phyloP scores from a whole-genome alignment of 1,140 invertebrate species.

The Eumeta japonica region DNA sequence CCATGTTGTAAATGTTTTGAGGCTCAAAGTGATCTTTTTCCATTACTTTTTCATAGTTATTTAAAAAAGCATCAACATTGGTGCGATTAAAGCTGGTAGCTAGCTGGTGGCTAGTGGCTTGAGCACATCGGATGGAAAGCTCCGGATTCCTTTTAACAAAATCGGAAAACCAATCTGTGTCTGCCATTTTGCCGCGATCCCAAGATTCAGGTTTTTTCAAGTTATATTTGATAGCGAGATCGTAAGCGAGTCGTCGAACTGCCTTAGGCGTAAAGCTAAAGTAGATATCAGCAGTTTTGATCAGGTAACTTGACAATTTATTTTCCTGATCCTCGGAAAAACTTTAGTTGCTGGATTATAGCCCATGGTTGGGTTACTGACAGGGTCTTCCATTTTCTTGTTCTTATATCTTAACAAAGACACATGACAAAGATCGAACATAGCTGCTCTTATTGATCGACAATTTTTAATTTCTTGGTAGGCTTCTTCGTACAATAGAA shows the following conservation, averaged over 20 bases:
- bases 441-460: too few species aligned
- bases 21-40: too few species aligned
- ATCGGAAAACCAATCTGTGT: slow-evolving; percentile 32
- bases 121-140: slow-evolving; percentile 26
- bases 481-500: too few species aligned
- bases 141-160: slow-evolving; percentile 31
- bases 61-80: slow-evolving; percentile 20
- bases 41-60: background rate
- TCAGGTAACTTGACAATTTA: slow-evolving; percentile 18
- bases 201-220: too few species aligned
- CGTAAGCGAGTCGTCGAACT: too few species aligned
- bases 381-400: slow-evolving; percentile 15
- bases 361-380: slow-evolving; percentile 7
- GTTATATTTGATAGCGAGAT: too few species aligned
- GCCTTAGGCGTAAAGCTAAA: too few species aligned
- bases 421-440: too few species aligned
- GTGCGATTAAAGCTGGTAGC: slow-evolving; percentile 25
- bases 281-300: too few species aligned
- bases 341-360: slow-evolving; percentile 6
- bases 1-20: too few species aligned
- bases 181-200: too few species aligned
- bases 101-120: slow-evolving; percentile 24
- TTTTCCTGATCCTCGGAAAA: slow-evolving; percentile 15
- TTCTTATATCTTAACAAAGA: slow-evolving; percentile 16
- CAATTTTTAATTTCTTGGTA: too few species aligned